A percentile compares a stretch with the other conserved stretches of the same genome.
Conservation (phyloP, 2,113 vertebrate species). For the Aptenodytes patagonicus region DNA sequence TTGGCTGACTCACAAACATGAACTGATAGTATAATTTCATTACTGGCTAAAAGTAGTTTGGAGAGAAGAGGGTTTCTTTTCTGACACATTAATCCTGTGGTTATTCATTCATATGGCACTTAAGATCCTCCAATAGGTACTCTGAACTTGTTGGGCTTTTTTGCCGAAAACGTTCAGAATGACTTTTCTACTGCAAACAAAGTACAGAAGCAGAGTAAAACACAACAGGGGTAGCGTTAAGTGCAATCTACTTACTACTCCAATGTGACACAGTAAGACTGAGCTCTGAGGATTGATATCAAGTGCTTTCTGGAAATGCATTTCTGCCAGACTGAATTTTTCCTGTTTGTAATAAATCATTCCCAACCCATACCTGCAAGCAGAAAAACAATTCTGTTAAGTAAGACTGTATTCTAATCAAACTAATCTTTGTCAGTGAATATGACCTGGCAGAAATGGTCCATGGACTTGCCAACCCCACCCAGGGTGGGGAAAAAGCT, state of each 20-base stretch:
- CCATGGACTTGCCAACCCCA: not conserved
- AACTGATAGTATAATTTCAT: not conserved
- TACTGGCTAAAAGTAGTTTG: not conserved
- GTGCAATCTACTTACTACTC: conserved; percentile 84
- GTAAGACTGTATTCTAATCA: not conserved
- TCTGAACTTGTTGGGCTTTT: not conserved
- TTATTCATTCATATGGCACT: not conserved
- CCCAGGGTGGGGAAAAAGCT: not conserved
- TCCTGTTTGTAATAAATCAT: conserved; percentile 99
- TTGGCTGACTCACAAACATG: not conserved
- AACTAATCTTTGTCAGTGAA: not conserved
- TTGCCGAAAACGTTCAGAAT: not conserved
- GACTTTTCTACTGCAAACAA: not conserved
- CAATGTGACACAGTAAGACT: conserved; percentile 96
- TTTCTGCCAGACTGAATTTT: conserved; percentile 97
- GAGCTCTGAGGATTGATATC: conserved; percentile 99
- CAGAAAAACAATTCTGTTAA: not conserved
- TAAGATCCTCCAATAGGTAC: not conserved
- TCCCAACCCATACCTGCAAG: conserved; percentile 93
- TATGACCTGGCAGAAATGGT: not conserved
- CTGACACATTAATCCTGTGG: not conserved
- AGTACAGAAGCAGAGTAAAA: not conserved
- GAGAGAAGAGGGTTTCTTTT: not conserved
- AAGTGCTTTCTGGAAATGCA: conserved; percentile 98
- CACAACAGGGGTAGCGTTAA: not conserved